Percentiles rank a stretch among this genome's conserved stretches.
Evolutionary conservation across 1,140 invertebrate species (phyloP).

Genomic region (Agrypnia vestita): DNA sequence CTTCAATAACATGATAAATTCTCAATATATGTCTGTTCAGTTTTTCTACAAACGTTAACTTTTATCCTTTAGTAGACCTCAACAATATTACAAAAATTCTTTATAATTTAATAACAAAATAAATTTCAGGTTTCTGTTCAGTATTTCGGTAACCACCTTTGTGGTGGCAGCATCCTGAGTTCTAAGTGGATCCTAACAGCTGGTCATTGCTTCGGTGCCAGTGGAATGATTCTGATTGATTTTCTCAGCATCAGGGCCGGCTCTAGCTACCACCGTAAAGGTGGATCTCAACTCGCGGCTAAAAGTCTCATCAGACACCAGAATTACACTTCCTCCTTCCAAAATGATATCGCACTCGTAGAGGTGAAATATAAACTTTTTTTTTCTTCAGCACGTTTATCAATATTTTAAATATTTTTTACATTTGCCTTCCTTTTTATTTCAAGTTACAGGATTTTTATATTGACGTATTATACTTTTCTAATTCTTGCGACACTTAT

Average conservation of each 20-base stretch:
- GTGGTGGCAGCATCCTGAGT: slow-evolving; percentile 67
- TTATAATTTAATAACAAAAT: not conserved
- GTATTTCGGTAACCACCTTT: slow-evolving; percentile 62
- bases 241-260: slow-evolving; percentile 54
- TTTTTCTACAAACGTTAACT: too few relatives aligned
- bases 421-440: too few relatives aligned
- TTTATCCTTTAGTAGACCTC: too few relatives aligned
- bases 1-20: too few relatives aligned
- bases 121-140: slow-evolving; percentile 64
- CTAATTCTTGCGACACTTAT: too few relatives aligned
- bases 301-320: slow-evolving; percentile 60
- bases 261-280: slow-evolving; percentile 44
- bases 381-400: too few relatives aligned
- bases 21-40: too few relatives aligned
- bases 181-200: slow-evolving; percentile 70
- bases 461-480: too few relatives aligned
- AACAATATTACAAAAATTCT: too few relatives aligned
- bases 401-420: too few relatives aligned
- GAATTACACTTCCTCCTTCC: slow-evolving; percentile 61
- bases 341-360: slow-evolving; percentile 72
- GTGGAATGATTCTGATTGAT: slow-evolving; percentile 46
- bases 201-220: slow-evolving; percentile 70
- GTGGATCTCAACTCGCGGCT: slow-evolving; percentile 54
- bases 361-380: slow-evolving; percentile 65
- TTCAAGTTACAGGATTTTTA: too few relatives aligned